Conservation (phyloP, 2,113 vertebrate species). For the Willisornis vidua region DNA sequence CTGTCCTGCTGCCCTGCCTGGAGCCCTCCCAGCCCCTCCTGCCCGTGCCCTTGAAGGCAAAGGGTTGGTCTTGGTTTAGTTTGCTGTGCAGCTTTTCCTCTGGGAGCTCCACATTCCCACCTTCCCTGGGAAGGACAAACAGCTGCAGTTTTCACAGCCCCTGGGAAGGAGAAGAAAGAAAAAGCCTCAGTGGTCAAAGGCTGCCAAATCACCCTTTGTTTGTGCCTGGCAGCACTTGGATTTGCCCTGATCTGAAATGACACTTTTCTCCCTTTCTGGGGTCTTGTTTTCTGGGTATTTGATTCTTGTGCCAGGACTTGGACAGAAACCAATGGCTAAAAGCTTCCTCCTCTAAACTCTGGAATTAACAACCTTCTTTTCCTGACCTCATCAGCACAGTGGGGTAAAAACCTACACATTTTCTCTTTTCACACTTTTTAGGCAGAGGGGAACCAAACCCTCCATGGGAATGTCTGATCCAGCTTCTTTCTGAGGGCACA, state of each 20-base stretch:
- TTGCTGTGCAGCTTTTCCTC: neutral
- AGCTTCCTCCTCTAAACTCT: constrained; percentile 3
- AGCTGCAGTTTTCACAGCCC: neutral
- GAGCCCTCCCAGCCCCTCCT: neutral
- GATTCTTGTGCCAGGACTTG: constrained; percentile 33
- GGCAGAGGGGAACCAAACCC: neutral
- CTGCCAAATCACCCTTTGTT: constrained; percentile 41
- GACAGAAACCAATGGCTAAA: constrained; percentile 16
- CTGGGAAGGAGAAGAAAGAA: neutral
- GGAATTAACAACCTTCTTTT: constrained; percentile 2
- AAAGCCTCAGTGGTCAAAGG: neutral
- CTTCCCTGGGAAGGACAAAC: neutral
- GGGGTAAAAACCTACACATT: neutral
- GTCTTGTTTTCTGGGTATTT: constrained; percentile 22
- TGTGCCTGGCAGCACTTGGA: neutral
- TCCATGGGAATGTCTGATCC: neutral
- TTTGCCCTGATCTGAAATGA: constrained; percentile 43
- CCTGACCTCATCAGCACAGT: neutral
- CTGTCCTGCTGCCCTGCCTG: neutral
- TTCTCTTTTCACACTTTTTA: neutral
- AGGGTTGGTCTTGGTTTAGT: rapidly evolving
- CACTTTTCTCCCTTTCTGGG: neutral
- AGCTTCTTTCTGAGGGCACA: neutral
- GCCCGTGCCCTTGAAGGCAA: neutral
- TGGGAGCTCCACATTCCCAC: neutral